Evolutionary conservation across 1,140 invertebrate species (phyloP), one percentile per base, ranked within the genome.

Genomic region (Drosophila guanche): DNA sequence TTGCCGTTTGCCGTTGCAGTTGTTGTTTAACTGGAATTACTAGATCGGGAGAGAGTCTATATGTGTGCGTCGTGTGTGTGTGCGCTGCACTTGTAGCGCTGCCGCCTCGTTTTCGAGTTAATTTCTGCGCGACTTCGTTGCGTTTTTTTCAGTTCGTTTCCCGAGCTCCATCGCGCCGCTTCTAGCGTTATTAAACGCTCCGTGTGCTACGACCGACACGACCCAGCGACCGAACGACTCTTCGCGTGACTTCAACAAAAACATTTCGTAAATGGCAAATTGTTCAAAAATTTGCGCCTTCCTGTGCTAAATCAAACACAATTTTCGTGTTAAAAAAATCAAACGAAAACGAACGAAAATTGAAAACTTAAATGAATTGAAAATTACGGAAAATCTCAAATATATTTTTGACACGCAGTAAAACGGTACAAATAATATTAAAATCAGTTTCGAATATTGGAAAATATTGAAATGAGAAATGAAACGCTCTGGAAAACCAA

Each of bases 31-130:
- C 79, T 83, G 79, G 79, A 84, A 83, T 75, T 83, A 75, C 79
- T 83, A 78, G 79, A 83, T 83, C 79, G 70, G 47, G 62, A n/a
- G 52, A 69, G 37, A 41, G 22, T 48, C 42, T 58, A 42, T 51
- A 29, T 33, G 48, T 41, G 41, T 51, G 14, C 51, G 37, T 51
- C 51, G 37, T 51, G 43, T 73, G 70, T 71, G 42, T 63, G 62
- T 62, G 76, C 62, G 60, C 52, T 84, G 81, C 81, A 85, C 81
- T 85, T 85, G 81, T 85, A 86, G 81, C 62, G 80, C 80, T 85
- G 73, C 14, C 46, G 41, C 45, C n/a, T 70, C 61, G 55, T 58
- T 65, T 69, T 79, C 77, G 73, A 75, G 81, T 75, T 81, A 69
- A 75, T 85, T 86, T 86, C 81, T 85, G 66, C 63, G 62, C 58